Conservation (phyloP, 2,113 vertebrate species). For the Sceloporus tristichus region DNA sequence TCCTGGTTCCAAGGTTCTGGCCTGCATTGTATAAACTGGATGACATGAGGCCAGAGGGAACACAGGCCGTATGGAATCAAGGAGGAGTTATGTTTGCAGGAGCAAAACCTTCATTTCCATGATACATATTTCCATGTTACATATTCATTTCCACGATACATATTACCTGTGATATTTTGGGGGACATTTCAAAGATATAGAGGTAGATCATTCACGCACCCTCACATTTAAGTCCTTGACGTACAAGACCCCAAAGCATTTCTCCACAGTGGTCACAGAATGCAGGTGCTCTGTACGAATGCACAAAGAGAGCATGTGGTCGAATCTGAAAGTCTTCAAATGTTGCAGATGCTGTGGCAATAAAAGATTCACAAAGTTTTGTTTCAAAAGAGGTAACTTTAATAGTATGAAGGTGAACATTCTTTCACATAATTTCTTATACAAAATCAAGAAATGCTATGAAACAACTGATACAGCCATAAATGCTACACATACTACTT, state of each 20-base stretch:
- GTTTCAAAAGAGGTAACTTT: conserved; percentile 7
- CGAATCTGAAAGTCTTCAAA: conserved; percentile 98
- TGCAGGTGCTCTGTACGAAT: conserved; percentile 94
- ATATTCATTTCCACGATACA: not conserved
- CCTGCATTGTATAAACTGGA: too few relatives aligned
- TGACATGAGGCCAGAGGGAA: too few relatives aligned
- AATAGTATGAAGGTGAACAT: not conserved
- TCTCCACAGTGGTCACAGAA: conserved; percentile 99
- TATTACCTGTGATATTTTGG: not conserved
- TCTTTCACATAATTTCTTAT: not conserved
- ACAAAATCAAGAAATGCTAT: not conserved
- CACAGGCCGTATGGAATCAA: not conserved
- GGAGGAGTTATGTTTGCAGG: not conserved
- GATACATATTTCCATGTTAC: not conserved
- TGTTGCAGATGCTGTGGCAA: conserved; percentile 89
- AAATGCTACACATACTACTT: not conserved
- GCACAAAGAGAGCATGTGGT: conserved; percentile 94
- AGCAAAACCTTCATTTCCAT: not conserved
- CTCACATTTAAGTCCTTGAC: conserved; percentile 98
- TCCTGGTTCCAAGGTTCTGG: too few relatives aligned
- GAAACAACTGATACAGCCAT: not conserved
- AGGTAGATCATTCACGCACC: conserved; percentile 75
- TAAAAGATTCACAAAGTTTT: conserved; percentile 34
- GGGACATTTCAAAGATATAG: not conserved
- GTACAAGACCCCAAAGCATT: conserved; percentile 97